A percentile compares a stretch with the other conserved stretches of the same genome.
Conservation (phyloP, 2,888 invertebrate genomes). For the Heliconius cydno region DNA sequence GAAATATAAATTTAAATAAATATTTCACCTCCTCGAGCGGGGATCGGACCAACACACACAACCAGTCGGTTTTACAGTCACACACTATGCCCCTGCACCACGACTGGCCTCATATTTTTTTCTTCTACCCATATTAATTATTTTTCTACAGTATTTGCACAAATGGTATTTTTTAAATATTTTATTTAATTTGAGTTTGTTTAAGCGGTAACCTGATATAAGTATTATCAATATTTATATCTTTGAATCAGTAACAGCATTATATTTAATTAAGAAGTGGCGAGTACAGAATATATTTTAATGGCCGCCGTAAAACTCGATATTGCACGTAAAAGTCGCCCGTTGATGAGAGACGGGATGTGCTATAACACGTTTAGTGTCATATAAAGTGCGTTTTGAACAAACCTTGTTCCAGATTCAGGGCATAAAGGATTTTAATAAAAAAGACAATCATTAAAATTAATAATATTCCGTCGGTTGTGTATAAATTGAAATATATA, state of each 20-base stretch:
- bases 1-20: too few relatives aligned
- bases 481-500: neutral
- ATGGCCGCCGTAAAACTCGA: slow-evolving; percentile 60
- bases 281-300: slow-evolving; percentile 42
- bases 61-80: too few relatives aligned
- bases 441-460: slow-evolving; percentile 3
- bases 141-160: neutral
- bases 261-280: slow-evolving; percentile 41
- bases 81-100: too few relatives aligned
- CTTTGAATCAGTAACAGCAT: slow-evolving; percentile 28
- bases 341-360: slow-evolving; percentile 55
- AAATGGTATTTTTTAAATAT: neutral
- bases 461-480: neutral
- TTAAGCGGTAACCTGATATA: neutral
- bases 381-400: slow-evolving; percentile 62
- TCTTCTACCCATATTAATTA: neutral
- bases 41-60: too few relatives aligned
- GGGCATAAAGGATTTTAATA: slow-evolving; percentile 37
- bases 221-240: slow-evolving; percentile 17
- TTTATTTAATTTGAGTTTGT: neutral
- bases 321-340: slow-evolving; percentile 60
- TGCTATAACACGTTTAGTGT: slow-evolving; percentile 64
- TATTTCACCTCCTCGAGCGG: too few relatives aligned
- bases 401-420: slow-evolving; percentile 64
- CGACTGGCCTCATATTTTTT: neutral